Percentiles rank a stretch among this genome's conserved stretches.
These are phyloP conservation scores for Leptoclinus maculatus DNA, from an alignment of 2,797 vertebrate species.

Conservation along the genomic window DNA sequence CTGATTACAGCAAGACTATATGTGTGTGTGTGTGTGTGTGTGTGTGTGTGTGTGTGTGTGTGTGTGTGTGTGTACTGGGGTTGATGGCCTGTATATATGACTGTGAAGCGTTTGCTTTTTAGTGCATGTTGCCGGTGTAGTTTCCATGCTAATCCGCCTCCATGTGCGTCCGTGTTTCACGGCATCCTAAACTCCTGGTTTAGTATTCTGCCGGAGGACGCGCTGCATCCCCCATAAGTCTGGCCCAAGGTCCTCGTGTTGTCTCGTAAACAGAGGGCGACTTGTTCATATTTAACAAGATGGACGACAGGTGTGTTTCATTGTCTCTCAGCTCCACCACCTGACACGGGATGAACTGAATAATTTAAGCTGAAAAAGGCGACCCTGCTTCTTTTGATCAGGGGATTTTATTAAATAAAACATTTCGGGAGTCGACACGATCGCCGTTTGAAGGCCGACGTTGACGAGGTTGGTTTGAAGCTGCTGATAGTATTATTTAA, in stretches of 20 bases:
- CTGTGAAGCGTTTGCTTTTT: constrained; percentile 12
- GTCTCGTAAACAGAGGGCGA: constrained; percentile 47
- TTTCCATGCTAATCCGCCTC: constrained; percentile 54
- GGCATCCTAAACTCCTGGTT: constrained; percentile 21
- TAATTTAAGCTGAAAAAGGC: constrained; percentile 53
- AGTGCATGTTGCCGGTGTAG: constrained; percentile 28
- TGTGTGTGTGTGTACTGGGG: background rate
- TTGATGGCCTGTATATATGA: constrained; percentile 11
- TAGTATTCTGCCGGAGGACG: constrained; percentile 59
- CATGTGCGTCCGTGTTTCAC: background rate
- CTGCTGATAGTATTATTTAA: constrained; percentile 20
- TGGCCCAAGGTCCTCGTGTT: constrained; percentile 63
- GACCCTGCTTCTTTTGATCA: constrained; percentile 23
- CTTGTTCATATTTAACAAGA: constrained; percentile 70
- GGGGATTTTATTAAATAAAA: constrained; percentile 37
- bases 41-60: constrained; percentile 29
- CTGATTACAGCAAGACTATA: constrained; percentile 68
- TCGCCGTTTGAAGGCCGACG: constrained; percentile 6
- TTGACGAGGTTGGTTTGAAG: background rate
- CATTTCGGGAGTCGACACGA: background rate
- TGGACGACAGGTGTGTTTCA: constrained; percentile 49
- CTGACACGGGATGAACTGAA: constrained; percentile 43
- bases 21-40: constrained; percentile 35
- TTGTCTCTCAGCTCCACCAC: constrained; percentile 46
- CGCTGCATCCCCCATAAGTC: constrained; percentile 39